phyloP scores from a whole-genome alignment of 1,140 invertebrate species.

The Xylocopa sonorina region DNA sequence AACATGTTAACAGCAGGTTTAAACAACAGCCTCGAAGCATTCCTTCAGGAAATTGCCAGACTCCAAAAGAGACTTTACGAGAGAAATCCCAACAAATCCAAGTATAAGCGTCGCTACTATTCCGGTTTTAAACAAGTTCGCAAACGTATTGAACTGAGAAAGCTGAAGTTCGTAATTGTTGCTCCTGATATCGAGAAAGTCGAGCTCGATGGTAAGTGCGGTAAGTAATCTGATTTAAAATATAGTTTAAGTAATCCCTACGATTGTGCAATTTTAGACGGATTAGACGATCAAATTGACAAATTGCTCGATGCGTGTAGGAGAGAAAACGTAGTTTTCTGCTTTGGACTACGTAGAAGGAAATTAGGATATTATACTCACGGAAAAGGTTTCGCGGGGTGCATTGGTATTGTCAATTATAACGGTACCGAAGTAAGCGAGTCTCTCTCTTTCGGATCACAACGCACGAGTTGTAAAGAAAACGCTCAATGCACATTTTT shows the following conservation, averaged over 20 bases:
- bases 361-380: conserved; percentile 82
- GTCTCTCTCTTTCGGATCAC: not conserved
- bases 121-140: conserved; percentile 71
- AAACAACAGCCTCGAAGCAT: conserved; percentile 59
- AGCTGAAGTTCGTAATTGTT: conserved; percentile 70
- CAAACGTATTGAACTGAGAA: conserved; percentile 66
- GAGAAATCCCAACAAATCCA: conserved; percentile 67
- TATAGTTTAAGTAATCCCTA: not conserved
- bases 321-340: conserved; percentile 80
- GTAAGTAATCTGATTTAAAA: not conserved
- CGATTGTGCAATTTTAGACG: conserved; percentile 56
- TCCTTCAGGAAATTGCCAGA: conserved; percentile 65
- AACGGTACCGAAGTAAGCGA: conserved; percentile 81
- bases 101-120: conserved; percentile 63
- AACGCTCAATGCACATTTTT: conserved; percentile 9
- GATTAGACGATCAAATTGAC: conserved; percentile 62
- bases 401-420: conserved; percentile 84
- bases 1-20: conserved; percentile 62
- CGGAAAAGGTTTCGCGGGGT: conserved; percentile 83
- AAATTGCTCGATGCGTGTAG: conserved; percentile 62
- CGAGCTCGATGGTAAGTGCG: conserved; percentile 59
- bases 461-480: conserved; percentile 7
- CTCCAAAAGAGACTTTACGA: conserved; percentile 68
- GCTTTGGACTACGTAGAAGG: conserved; percentile 82
- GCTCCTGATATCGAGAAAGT: conserved; percentile 70